Conservation (phyloP, 2,888 invertebrate species). For the Homarus gammarus region DNA sequence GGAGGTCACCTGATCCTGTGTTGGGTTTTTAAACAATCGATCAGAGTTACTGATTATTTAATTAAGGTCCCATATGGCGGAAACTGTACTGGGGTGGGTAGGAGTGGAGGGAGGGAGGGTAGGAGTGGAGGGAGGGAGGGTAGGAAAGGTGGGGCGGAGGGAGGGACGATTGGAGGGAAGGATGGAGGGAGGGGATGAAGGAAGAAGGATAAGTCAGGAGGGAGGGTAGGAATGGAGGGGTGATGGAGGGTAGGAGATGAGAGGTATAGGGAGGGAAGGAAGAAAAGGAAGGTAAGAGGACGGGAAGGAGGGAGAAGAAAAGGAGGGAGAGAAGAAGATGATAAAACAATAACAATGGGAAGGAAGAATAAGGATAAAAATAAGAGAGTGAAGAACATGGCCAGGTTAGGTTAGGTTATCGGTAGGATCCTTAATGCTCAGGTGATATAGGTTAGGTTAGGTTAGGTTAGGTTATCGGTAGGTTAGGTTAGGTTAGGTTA, state of each 20-base stretch:
- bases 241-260: background rate
- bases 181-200: background rate
- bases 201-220: background rate
- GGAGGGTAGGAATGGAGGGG: background rate
- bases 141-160: background rate
- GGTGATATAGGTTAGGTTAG: no score
- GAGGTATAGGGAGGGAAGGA: background rate
- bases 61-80: constrained; percentile 50
- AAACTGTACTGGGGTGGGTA: background rate
- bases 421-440: no score
- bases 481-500: no score
- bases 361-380: no score
- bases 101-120: constrained; percentile 13
- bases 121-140: background rate
- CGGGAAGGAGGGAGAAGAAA: background rate
- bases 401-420: no score
- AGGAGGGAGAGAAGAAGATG: background rate
- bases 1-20: constrained; percentile 11
- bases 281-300: background rate
- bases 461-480: no score
- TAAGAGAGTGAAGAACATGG: no score
- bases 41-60: constrained; percentile 54
- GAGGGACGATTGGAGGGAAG: background rate
- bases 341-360: no score
- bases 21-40: constrained; percentile 54